Conservation (phyloP, 1,140 invertebrate genomes). For the Zaprionus kolodkinae region DNA sequence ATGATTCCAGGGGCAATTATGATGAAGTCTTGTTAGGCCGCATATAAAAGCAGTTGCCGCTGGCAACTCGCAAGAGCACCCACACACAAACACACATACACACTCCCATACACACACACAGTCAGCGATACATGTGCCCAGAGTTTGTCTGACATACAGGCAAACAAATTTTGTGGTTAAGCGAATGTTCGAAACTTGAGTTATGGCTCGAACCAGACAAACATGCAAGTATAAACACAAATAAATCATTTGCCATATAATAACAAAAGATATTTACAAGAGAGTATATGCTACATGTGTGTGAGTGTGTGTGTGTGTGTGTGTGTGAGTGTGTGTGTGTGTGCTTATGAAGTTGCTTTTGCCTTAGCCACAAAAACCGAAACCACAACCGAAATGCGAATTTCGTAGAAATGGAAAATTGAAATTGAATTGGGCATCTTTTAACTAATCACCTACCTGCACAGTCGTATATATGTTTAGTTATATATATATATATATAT, state of each 20-base stretch:
- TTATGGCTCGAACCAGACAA: constrained; percentile 21
- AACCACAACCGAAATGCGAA: constrained; percentile 26
- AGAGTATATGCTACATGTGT: background rate
- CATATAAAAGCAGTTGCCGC: constrained; percentile 4
- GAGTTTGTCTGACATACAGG: background rate
- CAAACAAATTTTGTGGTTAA: constrained; percentile 49
- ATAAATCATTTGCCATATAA: constrained; percentile 19
- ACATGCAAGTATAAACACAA: constrained; percentile 27
- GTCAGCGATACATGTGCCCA: too few species aligned
- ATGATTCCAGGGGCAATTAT: constrained; percentile 30
- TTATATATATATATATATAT: background rate
- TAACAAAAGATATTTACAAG: constrained; percentile 22
- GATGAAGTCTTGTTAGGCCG: constrained; percentile 16
- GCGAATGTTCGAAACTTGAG: constrained; percentile 46
- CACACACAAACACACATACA: constrained; percentile 3
- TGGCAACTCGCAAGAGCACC: background rate
- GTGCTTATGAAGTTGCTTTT: constrained; percentile 1
- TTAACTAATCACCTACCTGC: constrained; percentile 25
- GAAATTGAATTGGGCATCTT: constrained; percentile 38
- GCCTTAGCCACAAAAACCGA: constrained; percentile 34
- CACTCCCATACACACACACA: constrained; percentile 7
- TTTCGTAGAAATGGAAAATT: constrained; percentile 37
- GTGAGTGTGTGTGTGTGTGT: constrained; percentile 5
- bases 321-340: background rate
- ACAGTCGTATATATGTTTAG: background rate